Conservation (phyloP, 2,113 vertebrate species). For the Bombycilla garrulus region DNA sequence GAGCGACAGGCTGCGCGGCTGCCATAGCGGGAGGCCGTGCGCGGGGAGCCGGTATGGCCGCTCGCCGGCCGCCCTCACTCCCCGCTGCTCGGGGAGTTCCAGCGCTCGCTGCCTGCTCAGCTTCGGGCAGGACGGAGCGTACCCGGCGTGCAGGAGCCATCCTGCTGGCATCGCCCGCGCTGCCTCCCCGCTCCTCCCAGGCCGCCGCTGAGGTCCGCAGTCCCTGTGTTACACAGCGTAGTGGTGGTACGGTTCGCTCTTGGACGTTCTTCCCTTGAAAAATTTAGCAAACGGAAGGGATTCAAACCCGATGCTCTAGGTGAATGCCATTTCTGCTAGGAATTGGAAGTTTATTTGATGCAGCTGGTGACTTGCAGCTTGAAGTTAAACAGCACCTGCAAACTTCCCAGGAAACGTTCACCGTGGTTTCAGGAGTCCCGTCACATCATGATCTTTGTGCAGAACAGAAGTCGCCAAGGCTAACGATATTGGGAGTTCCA, state of each 20-base stretch:
- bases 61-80: accelerated
- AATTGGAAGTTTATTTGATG: neutral
- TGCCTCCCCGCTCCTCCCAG: neutral
- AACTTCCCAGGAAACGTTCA: accelerated
- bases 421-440: no score
- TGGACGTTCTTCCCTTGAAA: neutral
- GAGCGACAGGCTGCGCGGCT: accelerated
- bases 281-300: neutral
- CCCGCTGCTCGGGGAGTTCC: accelerated
- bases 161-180: accelerated
- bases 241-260: accelerated
- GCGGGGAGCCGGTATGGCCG: accelerated
- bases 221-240: accelerated
- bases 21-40: accelerated
- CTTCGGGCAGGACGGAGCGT: accelerated
- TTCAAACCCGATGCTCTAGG: neutral
- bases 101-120: accelerated
- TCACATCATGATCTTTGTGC: accelerated
- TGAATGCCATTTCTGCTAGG: neutral
- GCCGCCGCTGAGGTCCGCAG: no score
- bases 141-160: neutral
- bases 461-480: accelerated
- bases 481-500: accelerated
- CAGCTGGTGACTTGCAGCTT: neutral
- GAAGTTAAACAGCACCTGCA: neutral